A percentile compares a stretch with the other conserved stretches of the same genome.
These are phyloP conservation scores for Sebastes fasciatus DNA, from an alignment of 2,113 vertebrate genomes.

Conservation along the genomic window DNA sequence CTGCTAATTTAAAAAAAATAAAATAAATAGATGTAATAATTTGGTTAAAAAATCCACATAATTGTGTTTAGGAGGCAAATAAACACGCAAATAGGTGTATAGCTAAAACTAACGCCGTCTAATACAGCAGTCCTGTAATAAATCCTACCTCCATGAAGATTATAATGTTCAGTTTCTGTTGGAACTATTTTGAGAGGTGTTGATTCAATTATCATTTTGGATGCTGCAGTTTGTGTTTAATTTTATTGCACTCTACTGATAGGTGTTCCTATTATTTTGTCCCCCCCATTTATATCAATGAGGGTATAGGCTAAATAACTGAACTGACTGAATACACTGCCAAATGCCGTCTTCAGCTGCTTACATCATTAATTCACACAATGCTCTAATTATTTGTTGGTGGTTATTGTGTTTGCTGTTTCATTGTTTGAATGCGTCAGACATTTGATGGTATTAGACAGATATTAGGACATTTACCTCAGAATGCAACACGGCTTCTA, in stretches of 20 bases:
- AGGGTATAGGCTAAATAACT: no score
- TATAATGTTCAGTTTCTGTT: no score
- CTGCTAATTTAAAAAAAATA: not conserved
- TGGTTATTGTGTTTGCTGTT: not conserved
- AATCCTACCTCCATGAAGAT: no score
- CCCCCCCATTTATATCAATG: no score
- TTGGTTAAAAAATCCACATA: not conserved
- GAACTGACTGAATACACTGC: not conserved
- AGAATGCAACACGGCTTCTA: not conserved
- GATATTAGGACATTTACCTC: not conserved
- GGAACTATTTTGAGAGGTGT: no score
- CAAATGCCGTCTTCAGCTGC: not conserved
- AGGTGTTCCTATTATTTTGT: no score
- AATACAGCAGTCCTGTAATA: no score
- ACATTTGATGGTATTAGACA: not conserved
- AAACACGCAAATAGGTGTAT: not conserved
- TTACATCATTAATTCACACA: not conserved
- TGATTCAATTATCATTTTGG: no score
- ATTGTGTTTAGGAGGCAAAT: not conserved
- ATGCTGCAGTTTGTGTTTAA: no score
- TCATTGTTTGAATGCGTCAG: not conserved
- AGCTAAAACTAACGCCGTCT: no score
- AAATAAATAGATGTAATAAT: not conserved
- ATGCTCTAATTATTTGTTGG: slow-evolving; percentile 1
- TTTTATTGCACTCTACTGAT: no score